Base-by-base conservation (phyloP, 2,113 vertebrate genomes). In the Nyctereutes procyonoides region DNA sequence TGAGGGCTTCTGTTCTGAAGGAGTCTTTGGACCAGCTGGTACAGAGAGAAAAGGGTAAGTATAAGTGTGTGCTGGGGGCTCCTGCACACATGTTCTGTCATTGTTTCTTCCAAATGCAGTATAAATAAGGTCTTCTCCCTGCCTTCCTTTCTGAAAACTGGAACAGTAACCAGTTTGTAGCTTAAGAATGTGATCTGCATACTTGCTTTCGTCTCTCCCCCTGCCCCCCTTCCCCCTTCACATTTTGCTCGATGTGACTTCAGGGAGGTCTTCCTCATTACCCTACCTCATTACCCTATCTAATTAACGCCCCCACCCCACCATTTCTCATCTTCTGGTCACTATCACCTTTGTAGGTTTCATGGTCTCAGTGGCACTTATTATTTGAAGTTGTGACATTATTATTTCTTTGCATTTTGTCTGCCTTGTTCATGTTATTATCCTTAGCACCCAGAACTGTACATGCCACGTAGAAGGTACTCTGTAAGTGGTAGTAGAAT, bases 1-100 rank as follows among this genome's bases (percentile, higher is more conserved):
- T 99, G 99, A 98, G 99, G 55, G 99, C 99, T 0, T 99, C 99
- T 3, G 99, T 99, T 24, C 96, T 99, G 48, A 99, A 99, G 98
- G 99, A 99, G 90, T 99, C 98, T 89, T 93, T 99, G 97, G 99
- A 99, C 16, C 99, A 99, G 2, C 98, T 99, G 1, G 97, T 99
- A 67, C 99, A 99, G 16, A 99, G 99, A 92, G 99, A 99, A 94
- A 99, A 99, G 97, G 99, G 99, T 99, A 92, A 91, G 97, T 87
- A 0, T 1, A 0, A 3, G 2, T 19, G n/a, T 2, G 6, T 3
- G 56, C 38, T 2, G 19, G 26, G 19, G 13, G 15, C 73, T 51
- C 86, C 32, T 65, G 53, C 90, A 55, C 90, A 55, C 81, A 51
- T n/a, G 30, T 16, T 53, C 16, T 79, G 0, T 55, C 38, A 60